Conservation (phyloP, 2,113 vertebrate genomes). For the Isurus oxyrinchus region DNA sequence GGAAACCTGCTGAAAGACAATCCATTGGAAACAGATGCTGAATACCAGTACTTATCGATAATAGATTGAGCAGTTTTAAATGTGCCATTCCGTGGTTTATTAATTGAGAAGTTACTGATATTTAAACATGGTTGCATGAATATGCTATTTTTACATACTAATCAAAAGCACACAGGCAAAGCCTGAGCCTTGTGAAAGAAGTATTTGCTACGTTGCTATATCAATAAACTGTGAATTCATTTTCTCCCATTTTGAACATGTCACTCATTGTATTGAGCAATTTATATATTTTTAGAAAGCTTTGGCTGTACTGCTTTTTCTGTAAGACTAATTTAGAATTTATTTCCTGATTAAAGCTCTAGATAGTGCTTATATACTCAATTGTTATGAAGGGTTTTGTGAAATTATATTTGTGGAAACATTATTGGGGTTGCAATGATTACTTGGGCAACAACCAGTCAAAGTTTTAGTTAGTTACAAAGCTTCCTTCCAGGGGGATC, state of each 20-base stretch:
- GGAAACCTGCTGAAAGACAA: conserved; percentile 15
- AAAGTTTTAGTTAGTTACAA: conserved; percentile 13
- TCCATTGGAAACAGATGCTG: neutral
- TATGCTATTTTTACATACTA: conserved; percentile 27
- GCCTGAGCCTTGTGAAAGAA: conserved; percentile 33
- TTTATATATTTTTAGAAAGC: conserved; percentile 25
- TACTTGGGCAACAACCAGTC: neutral
- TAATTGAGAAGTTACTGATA: conserved; percentile 18
- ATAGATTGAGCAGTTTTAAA: conserved; percentile 8
- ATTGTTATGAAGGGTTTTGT: neutral
- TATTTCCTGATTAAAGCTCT: neutral
- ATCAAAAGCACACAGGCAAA: conserved; percentile 33
- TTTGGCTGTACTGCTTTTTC: conserved; percentile 15
- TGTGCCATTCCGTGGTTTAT: conserved; percentile 19
- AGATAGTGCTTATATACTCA: neutral
- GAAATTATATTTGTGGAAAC: neutral
- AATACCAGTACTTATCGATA: neutral
- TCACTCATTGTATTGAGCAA: neutral
- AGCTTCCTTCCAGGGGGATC: neutral
- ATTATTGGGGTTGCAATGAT: conserved; percentile 24
- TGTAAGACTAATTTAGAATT: conserved; percentile 16
- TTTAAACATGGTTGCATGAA: conserved; percentile 34
- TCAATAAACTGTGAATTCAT: conserved; percentile 28
- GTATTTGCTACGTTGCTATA: conserved; percentile 31
- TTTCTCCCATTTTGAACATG: conserved; percentile 28